These are phyloP conservation scores for Sminthurides aquaticus DNA, from an alignment of 2,888 invertebrate species.

Conservation along the genomic window DNA sequence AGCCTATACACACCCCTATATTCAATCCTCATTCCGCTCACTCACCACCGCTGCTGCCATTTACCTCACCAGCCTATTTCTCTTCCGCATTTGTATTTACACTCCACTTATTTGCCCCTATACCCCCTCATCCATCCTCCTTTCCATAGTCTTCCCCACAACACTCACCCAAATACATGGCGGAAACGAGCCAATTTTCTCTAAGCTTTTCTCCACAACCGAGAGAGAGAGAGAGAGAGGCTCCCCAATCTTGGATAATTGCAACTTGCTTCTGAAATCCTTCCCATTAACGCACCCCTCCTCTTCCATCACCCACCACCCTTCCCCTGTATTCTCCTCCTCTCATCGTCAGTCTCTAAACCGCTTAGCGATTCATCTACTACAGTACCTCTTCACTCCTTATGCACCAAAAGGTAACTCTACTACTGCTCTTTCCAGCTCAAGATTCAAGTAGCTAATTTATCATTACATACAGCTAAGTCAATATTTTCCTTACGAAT, in stretches of 20 bases:
- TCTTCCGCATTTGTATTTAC: background rate
- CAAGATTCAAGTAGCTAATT: no score
- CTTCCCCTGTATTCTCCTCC: background rate
- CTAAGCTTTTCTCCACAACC: no score
- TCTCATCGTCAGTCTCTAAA: background rate
- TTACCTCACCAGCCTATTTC: background rate
- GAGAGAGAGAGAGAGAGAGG: background rate
- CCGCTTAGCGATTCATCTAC: background rate
- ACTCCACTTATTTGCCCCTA: background rate
- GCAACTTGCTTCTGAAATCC: background rate
- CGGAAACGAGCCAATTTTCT: background rate
- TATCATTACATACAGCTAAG: no score
- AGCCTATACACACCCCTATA: no score
- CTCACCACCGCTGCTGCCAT: background rate
- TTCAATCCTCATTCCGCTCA: no score
- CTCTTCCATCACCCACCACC: no score
- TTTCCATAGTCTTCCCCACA: no score
- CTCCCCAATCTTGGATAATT: background rate
- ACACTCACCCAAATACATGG: background rate
- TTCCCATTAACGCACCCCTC: background rate
- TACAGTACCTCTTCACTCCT: no score
- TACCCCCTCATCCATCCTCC: background rate
- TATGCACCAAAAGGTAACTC: no score
- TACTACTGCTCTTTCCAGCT: no score
- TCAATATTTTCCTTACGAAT: no score